Percentiles rank a stretch among this genome's conserved stretches.
These are phyloP conservation scores for Cassiopea andromeda DNA, from an alignment of 30 jellyfish, hydroid and myxozoan genomes.

Conservation along the genomic window DNA sequence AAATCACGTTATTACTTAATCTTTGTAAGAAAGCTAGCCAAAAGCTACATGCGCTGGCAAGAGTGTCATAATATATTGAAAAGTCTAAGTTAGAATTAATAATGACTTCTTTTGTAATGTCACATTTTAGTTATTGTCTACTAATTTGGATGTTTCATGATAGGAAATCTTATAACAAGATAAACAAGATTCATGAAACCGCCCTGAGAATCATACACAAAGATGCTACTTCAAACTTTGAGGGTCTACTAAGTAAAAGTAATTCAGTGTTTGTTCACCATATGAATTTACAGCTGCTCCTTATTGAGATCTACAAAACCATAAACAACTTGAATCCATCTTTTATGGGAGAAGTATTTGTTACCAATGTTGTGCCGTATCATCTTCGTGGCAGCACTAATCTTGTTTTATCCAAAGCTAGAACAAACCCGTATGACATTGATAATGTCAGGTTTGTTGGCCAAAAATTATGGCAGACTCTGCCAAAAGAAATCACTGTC, in stretches of 20 bases:
- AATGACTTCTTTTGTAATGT: too few species aligned
- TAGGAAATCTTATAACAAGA: constrained; percentile 4
- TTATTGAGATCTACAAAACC: background rate
- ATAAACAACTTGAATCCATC: constrained; percentile 7
- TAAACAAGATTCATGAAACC: background rate
- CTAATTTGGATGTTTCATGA: background rate
- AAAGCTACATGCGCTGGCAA: too few species aligned
- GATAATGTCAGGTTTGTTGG: constrained; percentile 24
- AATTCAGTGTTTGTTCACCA: background rate
- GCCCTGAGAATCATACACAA: constrained; percentile 11
- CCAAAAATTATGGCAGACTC: constrained; percentile 22
- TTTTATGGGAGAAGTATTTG: constrained; percentile 9
- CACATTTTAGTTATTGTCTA: too few species aligned
- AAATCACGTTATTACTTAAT: too few species aligned
- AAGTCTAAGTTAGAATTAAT: background rate
- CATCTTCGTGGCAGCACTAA: constrained; percentile 6
- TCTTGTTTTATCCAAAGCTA: constrained; percentile 14
- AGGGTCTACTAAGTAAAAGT: background rate
- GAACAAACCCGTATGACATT: constrained; percentile 11
- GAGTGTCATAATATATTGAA: too few species aligned
- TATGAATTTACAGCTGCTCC: background rate
- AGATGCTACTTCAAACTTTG: background rate
- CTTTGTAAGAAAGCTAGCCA: too few species aligned
- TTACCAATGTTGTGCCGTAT: background rate
- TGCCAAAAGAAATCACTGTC: background rate